Conservation (phyloP, 37 sponge, comb jelly and placozoan genomes). For the Bolinopsis microptera region DNA sequence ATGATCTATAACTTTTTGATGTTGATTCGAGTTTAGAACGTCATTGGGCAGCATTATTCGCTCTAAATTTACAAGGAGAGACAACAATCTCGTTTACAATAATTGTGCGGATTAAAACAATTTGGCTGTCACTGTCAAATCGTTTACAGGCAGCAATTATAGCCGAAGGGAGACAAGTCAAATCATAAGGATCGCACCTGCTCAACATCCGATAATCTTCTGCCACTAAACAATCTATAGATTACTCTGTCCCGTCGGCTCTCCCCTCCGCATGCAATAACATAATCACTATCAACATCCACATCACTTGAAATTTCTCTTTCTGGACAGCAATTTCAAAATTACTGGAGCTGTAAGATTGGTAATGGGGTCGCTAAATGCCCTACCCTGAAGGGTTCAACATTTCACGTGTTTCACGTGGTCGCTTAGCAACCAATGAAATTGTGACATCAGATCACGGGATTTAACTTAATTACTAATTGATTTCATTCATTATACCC, state of each 20-base stretch:
- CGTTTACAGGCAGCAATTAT: neutral
- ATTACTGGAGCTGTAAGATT: neutral
- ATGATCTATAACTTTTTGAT: neutral
- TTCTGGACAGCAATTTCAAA: neutral
- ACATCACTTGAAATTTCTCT: conserved; percentile 16
- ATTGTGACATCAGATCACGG: neutral
- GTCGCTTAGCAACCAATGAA: conserved; percentile 4
- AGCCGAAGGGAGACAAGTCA: neutral
- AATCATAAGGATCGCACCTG: neutral
- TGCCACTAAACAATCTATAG: neutral
- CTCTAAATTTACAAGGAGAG: neutral
- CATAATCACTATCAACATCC: neutral
- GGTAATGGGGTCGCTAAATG: conserved; percentile 19
- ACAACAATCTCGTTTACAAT: neutral
- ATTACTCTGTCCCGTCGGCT: neutral
- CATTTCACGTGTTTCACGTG: neutral
- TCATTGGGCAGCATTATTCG: neutral
- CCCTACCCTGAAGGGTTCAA: neutral
- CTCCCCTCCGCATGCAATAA: neutral
- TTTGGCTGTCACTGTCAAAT: conserved; percentile 4
- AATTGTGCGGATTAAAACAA: conserved; percentile 6
- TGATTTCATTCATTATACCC: conserved; percentile 41
- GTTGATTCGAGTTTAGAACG: neutral
- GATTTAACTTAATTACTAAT: conserved; percentile 11
- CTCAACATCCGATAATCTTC: no score